These are phyloP conservation scores for Pseudococcus longispinus DNA, from an alignment of 2,888 invertebrate genomes.

Conservation along the genomic window DNA sequence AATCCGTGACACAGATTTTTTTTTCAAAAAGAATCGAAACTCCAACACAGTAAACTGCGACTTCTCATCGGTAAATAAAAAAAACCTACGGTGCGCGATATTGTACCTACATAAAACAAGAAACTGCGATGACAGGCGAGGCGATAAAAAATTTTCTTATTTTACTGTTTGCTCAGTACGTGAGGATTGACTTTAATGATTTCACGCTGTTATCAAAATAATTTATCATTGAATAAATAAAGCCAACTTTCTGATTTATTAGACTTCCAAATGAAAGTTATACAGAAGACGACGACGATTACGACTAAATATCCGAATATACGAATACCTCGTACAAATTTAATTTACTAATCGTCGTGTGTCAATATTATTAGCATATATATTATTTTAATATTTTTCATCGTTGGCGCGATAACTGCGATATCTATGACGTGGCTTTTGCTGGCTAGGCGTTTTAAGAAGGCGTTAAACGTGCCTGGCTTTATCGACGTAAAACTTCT, in stretches of 20 bases:
- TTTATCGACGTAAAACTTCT: neutral
- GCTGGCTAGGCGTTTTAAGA: no score
- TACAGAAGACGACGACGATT: neutral
- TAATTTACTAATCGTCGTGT: slow-evolving; percentile 23
- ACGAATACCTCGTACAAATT: neutral
- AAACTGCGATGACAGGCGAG: slow-evolving; percentile 38
- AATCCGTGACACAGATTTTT: slow-evolving; percentile 8
- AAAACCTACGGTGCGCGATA: neutral
- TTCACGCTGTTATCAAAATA: slow-evolving; percentile 46
- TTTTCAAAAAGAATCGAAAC: neutral
- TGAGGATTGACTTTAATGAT: slow-evolving; percentile 48
- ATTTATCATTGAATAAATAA: slow-evolving; percentile 53
- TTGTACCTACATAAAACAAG: slow-evolving; percentile 37
- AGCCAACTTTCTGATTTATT: slow-evolving; percentile 34
- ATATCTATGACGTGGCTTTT: neutral
- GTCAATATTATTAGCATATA: slow-evolving; percentile 44
- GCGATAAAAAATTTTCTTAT: slow-evolving; percentile 41
- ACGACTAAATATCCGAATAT: slow-evolving; percentile 1
- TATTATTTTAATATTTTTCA: slow-evolving; percentile 2
- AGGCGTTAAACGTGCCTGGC: neutral
- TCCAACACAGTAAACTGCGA: neutral
- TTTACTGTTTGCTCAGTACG: slow-evolving; percentile 38
- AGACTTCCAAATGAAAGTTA: slow-evolving; percentile 27
- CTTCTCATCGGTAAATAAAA: slow-evolving; percentile 4
- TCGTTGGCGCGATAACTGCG: neutral